Conservation (phyloP, 2,113 vertebrate genomes). For the Anoura caudifer region DNA sequence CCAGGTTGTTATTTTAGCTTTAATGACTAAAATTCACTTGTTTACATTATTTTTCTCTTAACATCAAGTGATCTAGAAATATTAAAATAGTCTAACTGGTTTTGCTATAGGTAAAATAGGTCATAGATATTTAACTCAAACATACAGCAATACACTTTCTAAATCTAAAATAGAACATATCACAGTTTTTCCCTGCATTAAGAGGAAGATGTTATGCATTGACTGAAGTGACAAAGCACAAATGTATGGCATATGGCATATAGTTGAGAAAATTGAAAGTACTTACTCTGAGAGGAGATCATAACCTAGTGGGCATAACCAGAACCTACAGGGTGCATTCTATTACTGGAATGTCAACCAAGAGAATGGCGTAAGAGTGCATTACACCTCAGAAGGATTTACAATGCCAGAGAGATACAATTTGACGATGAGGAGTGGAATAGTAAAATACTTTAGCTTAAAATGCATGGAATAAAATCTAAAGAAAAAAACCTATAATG, state of each 20-base stretch:
- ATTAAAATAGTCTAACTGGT: background rate
- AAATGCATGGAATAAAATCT: background rate
- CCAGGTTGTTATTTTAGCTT: background rate
- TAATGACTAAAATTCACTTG: background rate
- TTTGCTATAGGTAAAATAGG: background rate
- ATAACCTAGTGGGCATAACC: background rate
- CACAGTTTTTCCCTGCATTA: background rate
- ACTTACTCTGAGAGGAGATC: background rate
- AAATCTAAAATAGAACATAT: background rate
- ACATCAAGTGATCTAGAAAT: background rate
- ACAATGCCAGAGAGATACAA: background rate
- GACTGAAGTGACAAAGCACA: background rate
- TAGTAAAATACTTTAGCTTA: background rate
- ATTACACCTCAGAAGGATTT: conserved; percentile 1
- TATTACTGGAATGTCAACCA: conserved; percentile 13
- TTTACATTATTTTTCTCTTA: background rate
- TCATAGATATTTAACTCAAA: background rate
- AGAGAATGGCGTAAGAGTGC: background rate
- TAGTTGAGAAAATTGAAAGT: conserved; percentile 12
- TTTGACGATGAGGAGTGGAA: background rate
- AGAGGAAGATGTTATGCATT: background rate
- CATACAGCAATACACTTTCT: background rate
- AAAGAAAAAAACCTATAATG: background rate
- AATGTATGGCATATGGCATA: background rate
- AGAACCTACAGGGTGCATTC: background rate